A percentile compares a stretch with the other conserved stretches of the same genome.
Evolutionary conservation across 1,140 invertebrate genomes (phyloP).

Genomic region (Scaptomyza pallida): DNA sequence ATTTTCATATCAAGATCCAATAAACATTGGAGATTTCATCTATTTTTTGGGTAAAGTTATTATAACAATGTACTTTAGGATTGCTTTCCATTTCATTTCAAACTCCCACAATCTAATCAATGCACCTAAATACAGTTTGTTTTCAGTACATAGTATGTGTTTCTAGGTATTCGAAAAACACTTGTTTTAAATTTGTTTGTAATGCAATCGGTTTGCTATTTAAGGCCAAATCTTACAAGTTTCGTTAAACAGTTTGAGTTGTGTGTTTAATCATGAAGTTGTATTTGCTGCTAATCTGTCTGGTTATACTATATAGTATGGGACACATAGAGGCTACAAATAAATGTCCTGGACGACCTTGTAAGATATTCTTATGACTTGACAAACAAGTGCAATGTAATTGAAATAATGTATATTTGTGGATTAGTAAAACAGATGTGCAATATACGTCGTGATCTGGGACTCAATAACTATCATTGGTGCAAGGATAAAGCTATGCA

Average conservation of each 20-base stretch:
- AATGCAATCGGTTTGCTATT: not conserved
- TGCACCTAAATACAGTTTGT: too few species aligned
- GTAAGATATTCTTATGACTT: slow-evolving; percentile 6
- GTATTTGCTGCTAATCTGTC: not conserved
- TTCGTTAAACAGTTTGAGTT: slow-evolving; percentile 3
- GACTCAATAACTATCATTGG: not conserved
- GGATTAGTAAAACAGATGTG: not conserved
- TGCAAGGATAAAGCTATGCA: not conserved
- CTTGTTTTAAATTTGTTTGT: not conserved
- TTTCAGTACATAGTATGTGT: too few species aligned
- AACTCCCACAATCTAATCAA: too few species aligned
- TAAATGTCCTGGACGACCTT: slow-evolving; percentile 2
- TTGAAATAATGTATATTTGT: too few species aligned
- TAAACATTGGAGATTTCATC: too few species aligned
- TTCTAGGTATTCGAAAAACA: not conserved
- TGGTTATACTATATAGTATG: not conserved
- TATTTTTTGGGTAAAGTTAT: too few species aligned
- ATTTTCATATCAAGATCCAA: too few species aligned
- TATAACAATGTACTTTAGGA: too few species aligned
- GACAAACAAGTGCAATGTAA: too few species aligned
- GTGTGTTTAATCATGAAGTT: slow-evolving; percentile 6
- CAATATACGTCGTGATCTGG: not conserved
- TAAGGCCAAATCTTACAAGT: not conserved
- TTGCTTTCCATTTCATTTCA: too few species aligned
- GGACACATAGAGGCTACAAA: not conserved